These are phyloP conservation scores for Nerophis lumbriciformis DNA, from an alignment of 2,113 vertebrate species.

Conservation along the genomic window DNA sequence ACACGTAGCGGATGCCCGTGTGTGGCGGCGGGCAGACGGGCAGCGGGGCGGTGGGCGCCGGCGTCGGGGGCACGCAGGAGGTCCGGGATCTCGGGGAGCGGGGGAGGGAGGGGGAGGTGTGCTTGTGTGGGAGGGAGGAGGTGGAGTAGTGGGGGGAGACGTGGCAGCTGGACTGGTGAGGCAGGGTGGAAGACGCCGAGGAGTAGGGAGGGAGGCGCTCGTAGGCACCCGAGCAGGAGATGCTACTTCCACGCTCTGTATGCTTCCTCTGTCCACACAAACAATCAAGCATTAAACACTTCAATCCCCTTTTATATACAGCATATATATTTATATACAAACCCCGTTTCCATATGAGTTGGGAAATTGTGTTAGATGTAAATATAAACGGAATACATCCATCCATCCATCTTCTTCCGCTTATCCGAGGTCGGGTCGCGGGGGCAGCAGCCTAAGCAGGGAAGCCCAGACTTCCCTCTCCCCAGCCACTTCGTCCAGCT, in stretches of 20 bases:
- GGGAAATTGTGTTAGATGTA: no score
- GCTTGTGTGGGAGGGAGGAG: conserved; percentile 68
- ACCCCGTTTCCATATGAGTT: no score
- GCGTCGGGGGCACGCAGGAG: conserved; percentile 63
- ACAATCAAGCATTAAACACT: neutral
- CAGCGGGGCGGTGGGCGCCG: conserved; percentile 62
- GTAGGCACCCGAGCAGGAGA: conserved; percentile 76
- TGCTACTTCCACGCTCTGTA: conserved; percentile 78
- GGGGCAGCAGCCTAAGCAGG: no score
- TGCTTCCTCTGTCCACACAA: conserved; percentile 78
- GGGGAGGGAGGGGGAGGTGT: conserved; percentile 54
- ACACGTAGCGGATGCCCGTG: conserved; percentile 64
- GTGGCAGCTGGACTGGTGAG: conserved; percentile 55
- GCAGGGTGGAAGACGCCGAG: conserved; percentile 58
- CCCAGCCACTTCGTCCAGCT: no score
- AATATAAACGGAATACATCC: no score
- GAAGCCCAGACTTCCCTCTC: no score
- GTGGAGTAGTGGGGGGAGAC: conserved; percentile 59
- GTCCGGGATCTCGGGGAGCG: conserved; percentile 65
- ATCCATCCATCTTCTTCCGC: no score
- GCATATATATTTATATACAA: neutral
- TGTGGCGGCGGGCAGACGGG: conserved; percentile 68
- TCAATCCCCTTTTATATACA: neutral
- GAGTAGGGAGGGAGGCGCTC: conserved; percentile 74
- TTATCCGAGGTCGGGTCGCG: no score